These are phyloP conservation scores for Corbicula japonica DNA, from an alignment of 2,888 invertebrate genomes.

Conservation along the genomic window DNA sequence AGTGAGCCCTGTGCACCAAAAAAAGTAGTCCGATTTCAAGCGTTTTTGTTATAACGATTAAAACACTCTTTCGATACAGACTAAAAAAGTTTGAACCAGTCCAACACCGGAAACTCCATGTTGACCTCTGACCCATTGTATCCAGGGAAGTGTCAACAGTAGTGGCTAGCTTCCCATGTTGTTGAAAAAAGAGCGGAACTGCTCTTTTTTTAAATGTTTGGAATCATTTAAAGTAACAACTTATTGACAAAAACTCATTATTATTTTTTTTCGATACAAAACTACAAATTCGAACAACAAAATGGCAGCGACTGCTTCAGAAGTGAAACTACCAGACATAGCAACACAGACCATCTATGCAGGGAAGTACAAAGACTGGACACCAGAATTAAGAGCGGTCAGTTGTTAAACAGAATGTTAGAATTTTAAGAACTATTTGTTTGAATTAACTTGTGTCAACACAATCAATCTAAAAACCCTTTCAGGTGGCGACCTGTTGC, in stretches of 20 bases:
- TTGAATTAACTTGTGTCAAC: no score
- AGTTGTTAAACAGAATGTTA: no score
- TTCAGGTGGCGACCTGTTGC: no score
- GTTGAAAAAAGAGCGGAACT: constrained; percentile 2
- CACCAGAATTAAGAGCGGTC: constrained; percentile 80
- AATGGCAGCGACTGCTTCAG: constrained; percentile 61
- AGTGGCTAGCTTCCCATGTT: no score
- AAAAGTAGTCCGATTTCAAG: no score
- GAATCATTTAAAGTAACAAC: constrained; percentile 1
- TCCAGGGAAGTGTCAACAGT: constrained; percentile 71
- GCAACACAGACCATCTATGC: constrained; percentile 77
- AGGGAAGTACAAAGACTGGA: constrained; percentile 83
- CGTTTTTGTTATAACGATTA: no score
- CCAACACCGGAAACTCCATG: constrained; percentile 42
- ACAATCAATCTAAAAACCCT: no score
- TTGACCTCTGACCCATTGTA: constrained; percentile 60
- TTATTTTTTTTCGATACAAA: neutral
- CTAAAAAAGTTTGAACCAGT: constrained; percentile 29
- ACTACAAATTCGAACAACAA: neutral
- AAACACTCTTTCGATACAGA: no score
- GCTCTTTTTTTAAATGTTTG: neutral
- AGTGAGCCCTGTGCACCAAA: no score
- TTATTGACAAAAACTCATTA: neutral
- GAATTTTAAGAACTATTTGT: no score
- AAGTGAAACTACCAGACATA: constrained; percentile 76